phyloP scores from a whole-genome alignment of 2,888 invertebrate genomes.

The Vesta saturnalis region DNA sequence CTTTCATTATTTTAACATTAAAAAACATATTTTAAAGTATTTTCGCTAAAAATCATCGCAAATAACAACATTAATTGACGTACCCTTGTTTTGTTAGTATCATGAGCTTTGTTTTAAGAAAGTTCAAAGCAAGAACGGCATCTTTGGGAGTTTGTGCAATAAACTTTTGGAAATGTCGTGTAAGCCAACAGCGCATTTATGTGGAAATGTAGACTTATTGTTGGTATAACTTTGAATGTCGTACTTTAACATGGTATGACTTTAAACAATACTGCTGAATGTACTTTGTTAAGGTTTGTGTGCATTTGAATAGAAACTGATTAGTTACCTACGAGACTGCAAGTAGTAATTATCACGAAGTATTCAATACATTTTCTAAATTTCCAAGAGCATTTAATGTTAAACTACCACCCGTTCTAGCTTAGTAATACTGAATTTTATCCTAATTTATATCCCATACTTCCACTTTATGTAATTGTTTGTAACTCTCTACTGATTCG shows the following conservation, averaged over 20 bases:
- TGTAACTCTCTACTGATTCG: too few species aligned
- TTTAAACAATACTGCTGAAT: slow-evolving; percentile 25
- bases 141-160: background rate
- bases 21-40: background rate
- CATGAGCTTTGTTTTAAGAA: slow-evolving; percentile 4
- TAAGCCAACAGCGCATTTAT: slow-evolving; percentile 10
- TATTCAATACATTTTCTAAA: background rate
- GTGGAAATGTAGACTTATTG: slow-evolving; percentile 28
- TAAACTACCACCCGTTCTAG: too few species aligned
- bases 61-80: background rate
- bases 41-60: background rate
- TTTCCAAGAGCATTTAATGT: too few species aligned
- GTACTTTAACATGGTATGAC: slow-evolving; percentile 21
- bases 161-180: slow-evolving; percentile 13
- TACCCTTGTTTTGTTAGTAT: background rate
- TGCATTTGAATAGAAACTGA: slow-evolving; percentile 26
- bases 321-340: slow-evolving; percentile 19
- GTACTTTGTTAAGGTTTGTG: slow-evolving; percentile 13
- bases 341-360: slow-evolving; percentile 25
- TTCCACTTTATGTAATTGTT: too few species aligned
- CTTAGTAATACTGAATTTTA: too few species aligned
- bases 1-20: background rate
- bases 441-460: too few species aligned
- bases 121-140: background rate
- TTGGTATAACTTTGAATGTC: slow-evolving; percentile 25